phyloP scores from a whole-genome alignment of 2,113 vertebrate species.

The Sturnus vulgaris region DNA sequence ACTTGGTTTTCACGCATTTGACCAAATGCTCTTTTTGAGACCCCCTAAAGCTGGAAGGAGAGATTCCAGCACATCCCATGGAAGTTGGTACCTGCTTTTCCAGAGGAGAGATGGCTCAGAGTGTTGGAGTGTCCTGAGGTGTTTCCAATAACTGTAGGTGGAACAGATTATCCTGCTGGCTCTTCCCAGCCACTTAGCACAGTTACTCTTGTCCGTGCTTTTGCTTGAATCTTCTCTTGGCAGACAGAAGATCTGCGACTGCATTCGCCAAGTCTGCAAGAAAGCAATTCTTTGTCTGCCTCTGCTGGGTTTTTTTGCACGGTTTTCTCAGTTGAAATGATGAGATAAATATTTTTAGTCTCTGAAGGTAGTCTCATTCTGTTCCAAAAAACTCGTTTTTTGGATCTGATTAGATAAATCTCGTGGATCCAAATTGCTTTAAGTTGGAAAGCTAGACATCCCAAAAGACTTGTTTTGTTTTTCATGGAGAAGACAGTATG shows the following conservation, averaged over 20 bases:
- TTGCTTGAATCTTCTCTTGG: not conserved
- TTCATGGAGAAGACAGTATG: not conserved
- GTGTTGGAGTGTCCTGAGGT: not conserved
- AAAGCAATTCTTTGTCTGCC: not conserved
- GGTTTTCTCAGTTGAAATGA: not conserved
- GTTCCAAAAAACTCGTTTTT: not conserved
- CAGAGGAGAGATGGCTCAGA: not conserved
- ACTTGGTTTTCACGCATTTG: not conserved
- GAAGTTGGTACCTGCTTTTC: not conserved
- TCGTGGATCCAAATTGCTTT: not conserved
- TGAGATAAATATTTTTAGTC: not conserved
- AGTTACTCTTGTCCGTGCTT: not conserved
- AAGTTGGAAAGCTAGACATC: not conserved
- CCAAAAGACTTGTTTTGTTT: not conserved
- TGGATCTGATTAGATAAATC: not conserved
- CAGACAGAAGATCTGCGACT: not conserved
- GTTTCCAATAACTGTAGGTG: not conserved
- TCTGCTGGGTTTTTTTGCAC: not conserved
- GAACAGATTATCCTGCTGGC: not conserved
- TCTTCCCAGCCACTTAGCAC: not conserved
- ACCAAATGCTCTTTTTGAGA: not conserved
- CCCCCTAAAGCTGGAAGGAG: not conserved
- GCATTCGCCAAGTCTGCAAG: not conserved
- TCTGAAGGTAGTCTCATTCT: not conserved
- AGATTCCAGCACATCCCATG: fast-evolving